Evolutionary conservation across 1,140 invertebrate genomes (phyloP), one percentile per base, ranked within the genome.

Genomic region (Matsumurasca onukii): DNA sequence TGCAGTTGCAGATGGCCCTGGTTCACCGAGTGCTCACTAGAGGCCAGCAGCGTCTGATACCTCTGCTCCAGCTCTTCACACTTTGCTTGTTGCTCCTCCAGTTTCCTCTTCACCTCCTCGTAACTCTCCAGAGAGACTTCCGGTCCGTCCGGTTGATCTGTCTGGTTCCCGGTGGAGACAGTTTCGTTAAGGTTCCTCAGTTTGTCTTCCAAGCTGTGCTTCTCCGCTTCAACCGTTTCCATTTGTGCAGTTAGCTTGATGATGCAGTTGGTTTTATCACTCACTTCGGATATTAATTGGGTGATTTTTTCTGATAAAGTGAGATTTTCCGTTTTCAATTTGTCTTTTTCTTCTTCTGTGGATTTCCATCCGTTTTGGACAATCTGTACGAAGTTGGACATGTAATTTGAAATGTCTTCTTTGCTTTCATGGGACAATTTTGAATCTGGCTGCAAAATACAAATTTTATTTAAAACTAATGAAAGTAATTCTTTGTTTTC

Each of bases 211-310:
- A 68, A 27, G 30, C 48, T 51, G 25, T 31, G 31, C 15, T 48
- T 68, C 49, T 45, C 31, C 27, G 30, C n/a, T 20, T 45, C 12
- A 13, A 49, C 15, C 49, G n/a, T 63, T 68, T 62, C 34, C 39
- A 62, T 62, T 13, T 48, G 34, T 3, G 22, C 20, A 34, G 55
- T 62, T 27, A 31, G 3, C 39, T 68, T 66, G 1, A 30, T 1
- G 13, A 66, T 15, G 20, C 64, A 51, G 5, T 66, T 27, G n/a
- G 31, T 49, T 68, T 61, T 62, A 20, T 68, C 67, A 30, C 29
- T 63, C 3, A 63, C 31, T 31, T 63, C 57, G 22, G 45, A 62
- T 22, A 61, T 31, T 30, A 67, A 27, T 0, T 24, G 22, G 12
- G 55, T 30, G 0, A 31, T 25, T 15, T 55, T 39, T 22, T 63